Evolutionary conservation across 2,888 invertebrate species (phyloP).

Genomic region (Stegana nigrithorax): DNA sequence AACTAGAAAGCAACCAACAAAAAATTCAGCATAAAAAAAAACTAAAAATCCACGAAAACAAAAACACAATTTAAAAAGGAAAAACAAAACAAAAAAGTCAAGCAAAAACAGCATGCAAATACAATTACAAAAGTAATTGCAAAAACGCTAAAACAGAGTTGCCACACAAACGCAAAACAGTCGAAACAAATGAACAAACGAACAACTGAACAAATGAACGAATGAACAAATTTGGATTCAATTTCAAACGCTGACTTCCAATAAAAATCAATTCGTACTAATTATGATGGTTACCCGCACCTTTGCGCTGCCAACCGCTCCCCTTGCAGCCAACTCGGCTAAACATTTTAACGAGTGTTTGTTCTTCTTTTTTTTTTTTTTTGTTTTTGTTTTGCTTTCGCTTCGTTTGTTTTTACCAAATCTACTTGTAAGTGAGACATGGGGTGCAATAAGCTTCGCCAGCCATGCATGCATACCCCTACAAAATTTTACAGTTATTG

Average conservation of each 20-base stretch:
- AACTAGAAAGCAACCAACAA: background rate
- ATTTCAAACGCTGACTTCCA: conserved; percentile 19
- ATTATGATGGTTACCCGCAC: conserved; percentile 19
- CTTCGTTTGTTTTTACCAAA: too few relatives aligned
- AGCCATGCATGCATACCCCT: too few relatives aligned
- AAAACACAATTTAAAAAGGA: background rate
- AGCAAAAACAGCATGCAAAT: background rate
- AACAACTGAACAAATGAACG: background rate
- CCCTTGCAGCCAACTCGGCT: background rate
- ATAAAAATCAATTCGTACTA: conserved; percentile 25
- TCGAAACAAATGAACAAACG: background rate
- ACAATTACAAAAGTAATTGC: conserved; percentile 8
- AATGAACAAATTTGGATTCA: conserved; percentile 21
- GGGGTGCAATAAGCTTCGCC: too few relatives aligned
- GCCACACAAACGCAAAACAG: background rate
- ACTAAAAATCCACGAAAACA: background rate
- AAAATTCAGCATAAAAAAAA: background rate
- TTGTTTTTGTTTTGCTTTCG: background rate
- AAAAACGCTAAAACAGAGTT: background rate
- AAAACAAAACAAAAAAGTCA: background rate
- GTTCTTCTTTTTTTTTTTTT: background rate
- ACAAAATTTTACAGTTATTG: too few relatives aligned
- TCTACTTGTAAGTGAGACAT: too few relatives aligned
- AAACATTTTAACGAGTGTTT: background rate
- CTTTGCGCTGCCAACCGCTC: background rate